These are phyloP conservation scores for Elysia chlorotica DNA, from an alignment of 1,140 invertebrate genomes.

Conservation along the genomic window DNA sequence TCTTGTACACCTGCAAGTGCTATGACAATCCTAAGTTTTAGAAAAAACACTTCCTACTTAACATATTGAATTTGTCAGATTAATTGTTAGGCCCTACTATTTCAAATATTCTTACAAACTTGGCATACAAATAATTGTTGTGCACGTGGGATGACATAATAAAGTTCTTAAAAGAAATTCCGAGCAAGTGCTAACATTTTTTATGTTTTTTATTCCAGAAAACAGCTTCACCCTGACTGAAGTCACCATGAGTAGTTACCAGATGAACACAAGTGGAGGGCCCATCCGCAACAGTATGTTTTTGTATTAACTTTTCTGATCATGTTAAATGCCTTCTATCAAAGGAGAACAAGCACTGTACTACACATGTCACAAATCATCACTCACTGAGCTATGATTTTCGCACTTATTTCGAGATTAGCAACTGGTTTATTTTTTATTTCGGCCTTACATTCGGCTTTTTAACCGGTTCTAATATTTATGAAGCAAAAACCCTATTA, in stretches of 20 bases:
- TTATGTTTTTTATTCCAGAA: not conserved
- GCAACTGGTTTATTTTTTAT: not conserved
- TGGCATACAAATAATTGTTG: not conserved
- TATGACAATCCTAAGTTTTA: too few species aligned
- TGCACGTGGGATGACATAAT: not conserved
- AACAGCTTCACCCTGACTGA: not conserved
- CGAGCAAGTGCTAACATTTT: not conserved
- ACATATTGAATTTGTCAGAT: too few species aligned
- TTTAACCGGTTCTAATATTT: not conserved
- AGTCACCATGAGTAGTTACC: slow-evolving; percentile 38
- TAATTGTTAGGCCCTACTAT: too few species aligned
- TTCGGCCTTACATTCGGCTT: not conserved
- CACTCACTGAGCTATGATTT: not conserved
- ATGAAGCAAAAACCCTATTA: not conserved
- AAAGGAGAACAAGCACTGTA: too few species aligned
- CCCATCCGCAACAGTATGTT: slow-evolving; percentile 37
- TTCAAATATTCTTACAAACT: not conserved
- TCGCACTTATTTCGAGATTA: not conserved
- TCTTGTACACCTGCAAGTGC: too few species aligned
- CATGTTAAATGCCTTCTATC: too few species aligned
- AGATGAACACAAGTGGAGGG: slow-evolving; percentile 34
- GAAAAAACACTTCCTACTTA: too few species aligned
- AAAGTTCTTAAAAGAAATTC: not conserved
- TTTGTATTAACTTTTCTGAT: not conserved
- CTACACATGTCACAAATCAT: not conserved